These are phyloP conservation scores for Pipistrellus kuhlii DNA, from an alignment of 2,797 vertebrate genomes.

Conservation along the genomic window DNA sequence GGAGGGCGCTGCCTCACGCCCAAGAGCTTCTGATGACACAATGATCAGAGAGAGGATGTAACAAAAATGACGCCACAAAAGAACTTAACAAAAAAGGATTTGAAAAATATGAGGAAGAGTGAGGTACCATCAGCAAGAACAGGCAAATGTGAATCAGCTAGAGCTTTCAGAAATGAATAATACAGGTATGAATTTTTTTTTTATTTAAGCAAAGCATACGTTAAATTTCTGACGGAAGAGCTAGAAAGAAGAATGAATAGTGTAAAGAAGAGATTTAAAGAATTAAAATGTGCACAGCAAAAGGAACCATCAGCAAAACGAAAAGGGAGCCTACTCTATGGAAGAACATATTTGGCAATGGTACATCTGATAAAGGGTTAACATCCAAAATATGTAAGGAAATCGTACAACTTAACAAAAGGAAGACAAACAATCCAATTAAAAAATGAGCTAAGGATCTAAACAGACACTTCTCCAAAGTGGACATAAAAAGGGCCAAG, in stretches of 20 bases:
- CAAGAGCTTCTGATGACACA: not conserved
- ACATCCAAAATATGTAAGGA: too few species aligned
- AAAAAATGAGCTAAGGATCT: too few species aligned
- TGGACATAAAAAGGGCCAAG: too few species aligned
- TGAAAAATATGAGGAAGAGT: not conserved
- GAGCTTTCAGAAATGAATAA: slow-evolving; percentile 6
- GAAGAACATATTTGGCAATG: too few species aligned
- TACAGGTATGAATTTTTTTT: not conserved
- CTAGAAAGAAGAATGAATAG: not conserved
- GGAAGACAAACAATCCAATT: too few species aligned
- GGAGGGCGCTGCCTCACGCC: not conserved
- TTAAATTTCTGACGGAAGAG: not conserved
- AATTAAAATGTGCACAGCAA: not conserved
- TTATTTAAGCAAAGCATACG: not conserved
- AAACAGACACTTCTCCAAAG: too few species aligned
- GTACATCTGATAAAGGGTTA: too few species aligned
- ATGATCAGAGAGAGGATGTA: not conserved
- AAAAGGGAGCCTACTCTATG: too few species aligned
- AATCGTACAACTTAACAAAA: too few species aligned
- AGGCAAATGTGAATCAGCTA: not conserved
- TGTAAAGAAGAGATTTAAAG: not conserved
- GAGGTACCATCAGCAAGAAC: not conserved
- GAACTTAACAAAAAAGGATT: not conserved
- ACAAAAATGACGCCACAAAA: not conserved
- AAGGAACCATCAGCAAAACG: too few species aligned